A percentile compares a stretch with the other conserved stretches of the same genome.
These are phyloP conservation scores for Phrynosoma blainvillii DNA, from an alignment of 2,113 vertebrate species.

Conservation along the genomic window DNA sequence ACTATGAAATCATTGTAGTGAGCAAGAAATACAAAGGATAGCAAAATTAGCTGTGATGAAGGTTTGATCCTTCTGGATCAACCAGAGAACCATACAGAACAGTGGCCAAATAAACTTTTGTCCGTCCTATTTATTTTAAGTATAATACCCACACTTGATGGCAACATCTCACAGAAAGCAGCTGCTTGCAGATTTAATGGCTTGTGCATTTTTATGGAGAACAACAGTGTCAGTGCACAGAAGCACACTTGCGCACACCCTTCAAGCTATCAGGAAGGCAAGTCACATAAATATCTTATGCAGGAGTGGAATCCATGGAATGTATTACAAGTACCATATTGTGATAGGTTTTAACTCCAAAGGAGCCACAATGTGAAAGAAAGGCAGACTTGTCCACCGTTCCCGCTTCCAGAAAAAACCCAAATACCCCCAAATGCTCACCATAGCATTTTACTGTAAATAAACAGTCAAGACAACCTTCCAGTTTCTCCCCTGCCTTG, in stretches of 20 bases:
- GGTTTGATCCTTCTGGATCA: slow-evolving; percentile 6
- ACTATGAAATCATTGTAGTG: accelerated
- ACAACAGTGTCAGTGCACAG: neutral
- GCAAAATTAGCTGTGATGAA: accelerated
- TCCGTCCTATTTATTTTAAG: neutral
- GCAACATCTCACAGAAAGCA: neutral
- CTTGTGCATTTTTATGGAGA: slow-evolving; percentile 9
- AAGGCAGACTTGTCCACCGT: neutral
- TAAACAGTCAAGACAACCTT: slow-evolving; percentile 62
- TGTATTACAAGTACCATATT: slow-evolving; percentile 47
- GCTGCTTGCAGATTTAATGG: slow-evolving; percentile 12
- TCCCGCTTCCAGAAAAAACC: slow-evolving; percentile 53
- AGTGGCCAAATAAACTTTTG: neutral
- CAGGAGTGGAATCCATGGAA: slow-evolving; percentile 55
- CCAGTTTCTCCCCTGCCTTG: slow-evolving; percentile 41
- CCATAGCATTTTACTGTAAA: slow-evolving; percentile 70
- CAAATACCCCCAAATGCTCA: slow-evolving; percentile 60
- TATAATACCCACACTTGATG: neutral
- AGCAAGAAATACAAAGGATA: neutral
- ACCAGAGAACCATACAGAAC: neutral
- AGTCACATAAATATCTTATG: slow-evolving; percentile 7
- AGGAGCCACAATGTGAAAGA: neutral
- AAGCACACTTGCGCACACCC: neutral
- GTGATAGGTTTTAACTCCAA: neutral
- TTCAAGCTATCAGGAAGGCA: neutral